Evolutionary conservation across 1,140 invertebrate genomes (phyloP), one percentile per base, ranked within the genome.

Genomic region (Bursaphelenchus mucronatus): DNA sequence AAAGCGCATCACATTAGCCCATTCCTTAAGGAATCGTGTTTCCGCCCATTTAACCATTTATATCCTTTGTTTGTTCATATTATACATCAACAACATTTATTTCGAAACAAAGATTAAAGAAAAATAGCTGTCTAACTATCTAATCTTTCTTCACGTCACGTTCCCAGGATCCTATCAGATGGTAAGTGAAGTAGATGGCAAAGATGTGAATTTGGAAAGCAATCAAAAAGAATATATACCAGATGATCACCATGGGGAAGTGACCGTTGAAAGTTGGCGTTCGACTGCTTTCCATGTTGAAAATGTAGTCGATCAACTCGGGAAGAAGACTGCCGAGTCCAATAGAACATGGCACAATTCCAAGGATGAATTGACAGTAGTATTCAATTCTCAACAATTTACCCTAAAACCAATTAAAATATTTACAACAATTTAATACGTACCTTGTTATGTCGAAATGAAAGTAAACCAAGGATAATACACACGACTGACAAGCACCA

Each of bases 171-270:
- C 86, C 86, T 46, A 93, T 83, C 47, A 96, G 85, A 82, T 90
- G 90, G 82, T 87, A 88, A 0, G 90, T 88, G 83, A 95, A 96
- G 80, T 89, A 90, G 10, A 95, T 81, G 52, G 91, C 90, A 82
- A 95, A 93, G 40, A 86, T 85, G 82, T 97, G 94, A 51, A 97
- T 87, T 85, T 97, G 92, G 39, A 90, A 85, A 15, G 90, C 90
- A 2, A 92, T 80, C 19, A 91, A 82, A 55, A 95, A 88, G 83
- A 95, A 97, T 52, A 88, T 89, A 82, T 93, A 94, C 92, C 92
- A 96, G 62, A 96, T 84, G 17, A 96, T 83, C 15, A 90, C 91
- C 81, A 94, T 91, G 0, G 93, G 92, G 76, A 90, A 89, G 41
- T 88, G 89, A 13, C 67, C 71, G 15, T 61, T 66, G 46, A 75